Base-by-base conservation (phyloP, 2,888 invertebrate species). In the Ephialtes manifestator region DNA sequence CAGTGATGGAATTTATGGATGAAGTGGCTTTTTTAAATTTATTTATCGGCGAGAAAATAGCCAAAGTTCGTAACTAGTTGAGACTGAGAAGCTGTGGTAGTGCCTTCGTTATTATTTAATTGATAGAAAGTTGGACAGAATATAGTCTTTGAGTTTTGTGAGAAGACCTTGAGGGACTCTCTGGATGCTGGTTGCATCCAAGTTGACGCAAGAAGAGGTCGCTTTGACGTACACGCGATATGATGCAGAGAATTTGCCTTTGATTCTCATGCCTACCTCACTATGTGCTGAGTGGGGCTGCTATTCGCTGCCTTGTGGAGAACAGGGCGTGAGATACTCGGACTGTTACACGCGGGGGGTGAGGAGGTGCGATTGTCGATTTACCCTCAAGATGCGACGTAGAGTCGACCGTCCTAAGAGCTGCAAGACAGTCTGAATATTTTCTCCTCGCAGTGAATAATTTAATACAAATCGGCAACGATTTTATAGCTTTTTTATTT, bases 301-400 rank as follows among this genome's bases (percentile, higher is more conserved):
- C 8, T 2, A n/a, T 18, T 35, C 24, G 46, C 31, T 31, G 46
- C 20, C 28, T 18, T 2, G 70, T 11, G 1, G 20, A 39, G 20
- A 31, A 46, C 28, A 31, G 31, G 35, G 63, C 63, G 55, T 65
- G 24, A n/a, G 65, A 43, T 72, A 55, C 15, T n/a, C 53, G 51
- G 51, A 63, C 28, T 35, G 76, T 79, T 55, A n/a, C 39, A 4
- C 18, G 58, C 48, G 72, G 7, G 43, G 20, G 72, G 67, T 8
- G 28, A 58, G 63, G 43, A 60, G 28, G 10, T 31, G 10, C 46
- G 39, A 48, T 28, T 13, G 35, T 5, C 39, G 60, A 10, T 53
- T 18, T n/a, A 7, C n/a, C 20, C n/a, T n/a, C 18, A 35, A 48
- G 55, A 77, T 31, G 53, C 67, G 67, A 15, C 28, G 7, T 46